Evolutionary conservation across 2,797 vertebrate species (phyloP).

Genomic region (Cetoscarus ocellatus): DNA sequence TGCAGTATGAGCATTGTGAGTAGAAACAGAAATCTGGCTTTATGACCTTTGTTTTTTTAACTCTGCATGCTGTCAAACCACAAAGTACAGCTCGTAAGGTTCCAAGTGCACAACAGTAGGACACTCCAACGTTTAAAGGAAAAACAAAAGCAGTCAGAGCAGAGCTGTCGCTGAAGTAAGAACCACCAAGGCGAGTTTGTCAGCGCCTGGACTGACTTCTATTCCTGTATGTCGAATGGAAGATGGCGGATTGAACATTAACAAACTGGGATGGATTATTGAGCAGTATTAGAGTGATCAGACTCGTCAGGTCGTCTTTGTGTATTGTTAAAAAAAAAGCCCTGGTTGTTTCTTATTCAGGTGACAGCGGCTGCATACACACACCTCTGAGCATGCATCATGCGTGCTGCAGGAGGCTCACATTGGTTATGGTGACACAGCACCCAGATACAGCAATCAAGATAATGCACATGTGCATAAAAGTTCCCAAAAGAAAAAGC

Average conservation of each 20-base stretch:
- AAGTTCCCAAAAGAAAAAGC: constrained; percentile 72
- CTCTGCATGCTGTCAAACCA: constrained; percentile 72
- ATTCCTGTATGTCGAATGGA: neutral
- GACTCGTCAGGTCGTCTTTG: neutral
- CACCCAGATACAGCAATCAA: constrained; percentile 78
- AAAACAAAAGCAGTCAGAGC: constrained; percentile 65
- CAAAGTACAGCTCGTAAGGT: constrained; percentile 56
- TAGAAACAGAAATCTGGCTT: constrained; percentile 54
- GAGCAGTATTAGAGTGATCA: constrained; percentile 22
- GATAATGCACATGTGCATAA: constrained; percentile 77
- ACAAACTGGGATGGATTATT: constrained; percentile 4
- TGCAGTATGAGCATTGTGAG: constrained; percentile 38
- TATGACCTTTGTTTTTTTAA: constrained; percentile 35
- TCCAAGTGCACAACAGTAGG: constrained; percentile 65
- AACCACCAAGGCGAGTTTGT: constrained; percentile 63
- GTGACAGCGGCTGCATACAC: constrained; percentile 71
- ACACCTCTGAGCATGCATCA: constrained; percentile 81
- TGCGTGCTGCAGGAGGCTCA: constrained; percentile 80
- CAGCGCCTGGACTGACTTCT: constrained; percentile 4
- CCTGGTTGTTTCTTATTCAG: constrained; percentile 73
- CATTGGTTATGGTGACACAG: constrained; percentile 80
- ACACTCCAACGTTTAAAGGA: constrained; percentile 57
- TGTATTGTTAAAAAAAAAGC: constrained; percentile 26
- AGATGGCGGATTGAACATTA: neutral
- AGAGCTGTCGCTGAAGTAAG: constrained; percentile 67